Percentiles rank a stretch among this genome's conserved stretches.
phyloP scores from a whole-genome alignment of 2,113 vertebrate genomes.

The Burhinus bistriatus region DNA sequence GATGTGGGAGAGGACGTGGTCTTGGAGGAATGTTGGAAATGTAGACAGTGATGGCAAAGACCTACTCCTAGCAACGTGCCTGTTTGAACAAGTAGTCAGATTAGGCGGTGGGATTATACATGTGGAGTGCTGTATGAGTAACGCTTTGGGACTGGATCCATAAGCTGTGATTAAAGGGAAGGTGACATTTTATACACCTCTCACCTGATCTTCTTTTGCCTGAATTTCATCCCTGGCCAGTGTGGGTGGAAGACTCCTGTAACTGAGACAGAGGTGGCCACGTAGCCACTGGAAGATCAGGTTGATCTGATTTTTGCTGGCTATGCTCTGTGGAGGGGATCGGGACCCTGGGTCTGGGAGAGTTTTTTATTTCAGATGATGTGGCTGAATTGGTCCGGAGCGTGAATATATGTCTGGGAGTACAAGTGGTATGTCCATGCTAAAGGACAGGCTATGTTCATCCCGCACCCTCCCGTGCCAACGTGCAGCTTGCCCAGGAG shows the following conservation, averaged over 20 bases:
- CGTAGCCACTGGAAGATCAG: background rate
- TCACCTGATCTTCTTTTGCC: background rate
- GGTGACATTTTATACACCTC: conserved; percentile 40
- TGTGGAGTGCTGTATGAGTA: background rate
- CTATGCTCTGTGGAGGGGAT: background rate
- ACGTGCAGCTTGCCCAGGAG: background rate
- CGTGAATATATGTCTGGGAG: background rate
- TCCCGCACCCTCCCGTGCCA: fast-evolving
- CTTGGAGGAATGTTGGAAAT: background rate
- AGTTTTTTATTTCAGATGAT: background rate
- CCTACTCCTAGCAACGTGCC: background rate
- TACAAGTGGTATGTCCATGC: background rate
- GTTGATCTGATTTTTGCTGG: background rate
- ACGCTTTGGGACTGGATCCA: background rate
- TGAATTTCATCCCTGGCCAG: background rate
- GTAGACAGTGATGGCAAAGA: background rate
- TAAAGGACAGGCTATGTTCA: background rate
- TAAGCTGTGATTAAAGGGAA: conserved; percentile 50
- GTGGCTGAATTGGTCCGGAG: background rate
- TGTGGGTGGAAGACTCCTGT: background rate
- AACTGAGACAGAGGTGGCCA: background rate
- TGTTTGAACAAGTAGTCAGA: conserved; percentile 8
- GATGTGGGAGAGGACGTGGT: background rate
- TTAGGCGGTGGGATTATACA: conserved; percentile 29
- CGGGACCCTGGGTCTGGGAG: background rate